Conservation (phyloP, 2,797 vertebrate species). For the Tragelaphus oryx region DNA sequence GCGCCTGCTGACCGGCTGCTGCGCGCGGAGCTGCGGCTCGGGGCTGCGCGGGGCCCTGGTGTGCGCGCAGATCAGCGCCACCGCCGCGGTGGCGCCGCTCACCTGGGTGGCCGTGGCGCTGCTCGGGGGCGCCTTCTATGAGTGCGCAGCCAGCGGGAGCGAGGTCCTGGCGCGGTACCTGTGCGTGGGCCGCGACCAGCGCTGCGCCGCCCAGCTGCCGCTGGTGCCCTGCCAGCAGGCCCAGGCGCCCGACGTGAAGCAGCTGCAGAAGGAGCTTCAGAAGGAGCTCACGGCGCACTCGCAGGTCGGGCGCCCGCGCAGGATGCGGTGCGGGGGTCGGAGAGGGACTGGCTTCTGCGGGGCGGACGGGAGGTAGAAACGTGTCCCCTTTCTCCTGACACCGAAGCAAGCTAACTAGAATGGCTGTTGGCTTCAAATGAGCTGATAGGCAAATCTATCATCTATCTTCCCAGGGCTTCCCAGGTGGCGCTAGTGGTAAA, state of each 20-base stretch:
- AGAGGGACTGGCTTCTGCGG: not conserved
- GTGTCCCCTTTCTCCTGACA: fast-evolving
- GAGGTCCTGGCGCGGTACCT: fast-evolving
- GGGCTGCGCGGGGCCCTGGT: fast-evolving
- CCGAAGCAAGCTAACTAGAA: not conserved
- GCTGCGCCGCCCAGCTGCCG: slow-evolving; percentile 63
- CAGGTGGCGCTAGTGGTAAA: not conserved
- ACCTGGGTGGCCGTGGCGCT: slow-evolving; percentile 86
- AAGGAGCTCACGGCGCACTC: slow-evolving; percentile 79
- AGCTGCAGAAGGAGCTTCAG: not conserved
- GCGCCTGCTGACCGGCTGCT: slow-evolving; percentile 81
- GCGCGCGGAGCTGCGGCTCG: fast-evolving
- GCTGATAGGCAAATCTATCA: not conserved
- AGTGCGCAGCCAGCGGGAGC: slow-evolving; percentile 80
- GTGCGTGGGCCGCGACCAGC: not conserved
- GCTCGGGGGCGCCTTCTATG: slow-evolving; percentile 81
- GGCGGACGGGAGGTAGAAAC: fast-evolving
- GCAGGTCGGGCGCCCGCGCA: slow-evolving; percentile 73
- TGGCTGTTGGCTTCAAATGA: not conserved
- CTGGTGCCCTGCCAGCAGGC: slow-evolving; percentile 76
- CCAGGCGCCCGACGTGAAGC: fast-evolving
- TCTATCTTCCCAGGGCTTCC: not conserved
- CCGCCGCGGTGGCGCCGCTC: slow-evolving; percentile 79
- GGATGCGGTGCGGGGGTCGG: fast-evolving
- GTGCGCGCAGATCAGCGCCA: slow-evolving; percentile 49